Conservation (phyloP, 2,888 invertebrate species). For the Hemaris fuciformis region DNA sequence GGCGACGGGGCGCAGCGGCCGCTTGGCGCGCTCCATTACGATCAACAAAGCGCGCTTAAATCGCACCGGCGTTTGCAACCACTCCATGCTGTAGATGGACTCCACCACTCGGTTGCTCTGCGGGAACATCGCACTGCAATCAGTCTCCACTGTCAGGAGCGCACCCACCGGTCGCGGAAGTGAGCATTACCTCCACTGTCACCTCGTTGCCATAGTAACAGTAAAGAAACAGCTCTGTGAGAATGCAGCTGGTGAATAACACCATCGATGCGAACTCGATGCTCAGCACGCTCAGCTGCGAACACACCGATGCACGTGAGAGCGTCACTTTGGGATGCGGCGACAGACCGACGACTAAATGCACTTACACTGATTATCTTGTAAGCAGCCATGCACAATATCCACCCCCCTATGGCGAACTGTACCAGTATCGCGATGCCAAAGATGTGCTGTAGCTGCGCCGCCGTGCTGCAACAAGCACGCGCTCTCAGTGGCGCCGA, state of each 20-base stretch:
- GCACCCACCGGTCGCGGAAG: background rate
- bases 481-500: background rate
- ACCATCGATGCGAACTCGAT: constrained; percentile 76
- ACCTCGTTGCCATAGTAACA: constrained; percentile 83
- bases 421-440: constrained; percentile 62
- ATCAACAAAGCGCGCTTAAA: constrained; percentile 60
- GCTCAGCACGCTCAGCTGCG: constrained; percentile 56
- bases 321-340: background rate
- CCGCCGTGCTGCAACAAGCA: constrained; percentile 39
- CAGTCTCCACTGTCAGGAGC: background rate
- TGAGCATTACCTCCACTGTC: constrained; percentile 64
- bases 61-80: constrained; percentile 44
- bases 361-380: constrained; percentile 63
- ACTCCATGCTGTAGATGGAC: constrained; percentile 63
- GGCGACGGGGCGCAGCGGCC: constrained; percentile 72
- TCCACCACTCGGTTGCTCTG: constrained; percentile 67
- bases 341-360: background rate
- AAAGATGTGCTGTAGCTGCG: constrained; percentile 57
- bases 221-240: constrained; percentile 78
- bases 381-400: constrained; percentile 73
- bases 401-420: constrained; percentile 71
- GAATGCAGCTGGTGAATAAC: constrained; percentile 77
- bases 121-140: background rate
- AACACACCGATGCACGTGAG: background rate
- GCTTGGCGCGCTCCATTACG: constrained; percentile 68